Percentiles rank a stretch among this genome's conserved stretches.
Evolutionary conservation across 2,888 invertebrate species (phyloP).

Genomic region (Calliopum simillimum): DNA sequence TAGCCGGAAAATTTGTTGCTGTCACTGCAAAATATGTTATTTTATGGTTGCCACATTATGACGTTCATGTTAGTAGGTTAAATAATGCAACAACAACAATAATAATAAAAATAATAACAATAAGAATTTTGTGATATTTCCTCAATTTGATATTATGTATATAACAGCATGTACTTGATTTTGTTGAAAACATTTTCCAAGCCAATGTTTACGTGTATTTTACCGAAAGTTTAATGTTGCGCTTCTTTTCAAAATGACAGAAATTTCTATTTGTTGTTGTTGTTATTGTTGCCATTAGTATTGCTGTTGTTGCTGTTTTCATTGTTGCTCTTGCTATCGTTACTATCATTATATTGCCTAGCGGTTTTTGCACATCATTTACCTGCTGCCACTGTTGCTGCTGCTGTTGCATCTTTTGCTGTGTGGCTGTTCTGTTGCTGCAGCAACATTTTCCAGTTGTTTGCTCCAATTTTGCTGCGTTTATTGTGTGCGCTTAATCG

Average conservation of each 20-base stretch:
- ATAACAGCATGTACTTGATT: no score
- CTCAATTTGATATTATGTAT: not conserved
- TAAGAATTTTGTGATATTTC: not conserved
- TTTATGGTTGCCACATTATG: not conserved
- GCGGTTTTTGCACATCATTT: not conserved
- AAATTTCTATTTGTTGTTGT: not conserved
- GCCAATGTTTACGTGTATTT: no score
- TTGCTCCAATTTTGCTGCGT: slow-evolving; percentile 19
- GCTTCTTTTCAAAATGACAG: not conserved
- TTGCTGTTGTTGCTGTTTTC: not conserved
- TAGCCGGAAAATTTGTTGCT: no score
- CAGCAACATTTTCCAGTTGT: not conserved
- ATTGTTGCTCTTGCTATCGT: not conserved
- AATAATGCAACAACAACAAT: slow-evolving; percentile 6
- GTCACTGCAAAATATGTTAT: no score
- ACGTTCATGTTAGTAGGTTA: slow-evolving; percentile 27
- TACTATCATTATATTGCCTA: not conserved
- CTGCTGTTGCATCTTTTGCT: not conserved
- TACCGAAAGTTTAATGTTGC: not conserved
- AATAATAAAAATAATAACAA: not conserved
- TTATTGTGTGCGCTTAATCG: slow-evolving; percentile 11
- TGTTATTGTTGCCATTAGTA: not conserved
- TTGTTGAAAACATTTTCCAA: no score
- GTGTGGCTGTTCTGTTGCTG: not conserved
- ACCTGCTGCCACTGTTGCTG: no score